Evolutionary conservation across 2,888 invertebrate species (phyloP).

Genomic region (Sarcophaga variegata): DNA sequence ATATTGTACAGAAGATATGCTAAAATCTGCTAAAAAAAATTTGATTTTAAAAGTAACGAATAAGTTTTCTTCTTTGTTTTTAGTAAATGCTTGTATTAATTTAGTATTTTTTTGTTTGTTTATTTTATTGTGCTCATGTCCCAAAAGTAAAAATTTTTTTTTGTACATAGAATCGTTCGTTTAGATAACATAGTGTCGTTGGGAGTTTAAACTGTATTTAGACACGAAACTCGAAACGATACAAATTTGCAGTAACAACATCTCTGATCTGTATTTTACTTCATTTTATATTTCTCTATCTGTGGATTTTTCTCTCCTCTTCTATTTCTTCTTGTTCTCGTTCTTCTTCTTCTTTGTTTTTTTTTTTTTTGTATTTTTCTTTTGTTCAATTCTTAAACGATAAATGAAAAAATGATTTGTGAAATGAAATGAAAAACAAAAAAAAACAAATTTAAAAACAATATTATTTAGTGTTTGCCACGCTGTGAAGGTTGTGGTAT

Average conservation of each 20-base stretch:
- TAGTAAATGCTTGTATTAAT: no score
- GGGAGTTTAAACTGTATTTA: no score
- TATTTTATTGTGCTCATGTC: no score
- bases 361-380: neutral
- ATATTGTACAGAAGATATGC: no score
- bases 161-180: no score
- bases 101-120: no score
- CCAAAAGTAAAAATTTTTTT: no score
- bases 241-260: neutral
- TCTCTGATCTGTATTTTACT: no score
- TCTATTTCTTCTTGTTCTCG: constrained; percentile 33
- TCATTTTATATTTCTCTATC: neutral
- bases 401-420: neutral
- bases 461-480: constrained; percentile 81
- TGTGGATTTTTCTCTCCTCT: constrained; percentile 1
- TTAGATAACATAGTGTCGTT: no score
- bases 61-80: no score
- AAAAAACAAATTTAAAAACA: neutral
- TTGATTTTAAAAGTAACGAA: no score
- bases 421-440: constrained; percentile 6
- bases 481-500: constrained; percentile 92
- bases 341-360: constrained; percentile 11
- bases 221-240: neutral
- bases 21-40: no score
- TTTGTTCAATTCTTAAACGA: constrained; percentile 3